Base-by-base conservation (phyloP, 2,113 vertebrate genomes). In the Arvicanthis niloticus region DNA sequence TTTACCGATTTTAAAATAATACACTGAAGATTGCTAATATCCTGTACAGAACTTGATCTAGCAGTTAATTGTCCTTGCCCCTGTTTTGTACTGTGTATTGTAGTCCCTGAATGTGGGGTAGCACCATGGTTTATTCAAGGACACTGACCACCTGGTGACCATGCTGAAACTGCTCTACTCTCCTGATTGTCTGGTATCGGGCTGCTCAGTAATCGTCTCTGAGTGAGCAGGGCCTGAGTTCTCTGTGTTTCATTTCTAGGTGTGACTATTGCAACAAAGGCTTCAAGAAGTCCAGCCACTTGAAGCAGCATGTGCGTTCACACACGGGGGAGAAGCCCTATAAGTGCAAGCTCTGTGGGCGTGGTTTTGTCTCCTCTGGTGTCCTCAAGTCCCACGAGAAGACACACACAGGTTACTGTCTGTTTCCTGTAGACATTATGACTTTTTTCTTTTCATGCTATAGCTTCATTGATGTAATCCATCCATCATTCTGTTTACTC, bases 261-360 rank as follows among this genome's bases (percentile, higher is more conserved):
- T 99, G 99, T 97, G 99, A 78, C 60, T 99, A 99, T 97, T 99
- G 99, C 98, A 99, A 98, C 97, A 99, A 99, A 94, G 99, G 99
- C 92, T 99, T 99, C 96, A 99, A 99, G 98, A 99, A 99, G 98
- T 99, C 99, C 34, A 99, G 99, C 96, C 99, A 99, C 96, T 98
- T 99, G 98, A 99, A 99, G 98, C 99, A 99, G 96, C 99, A 99
- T 0, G 99, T 99, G 24, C 99, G 99, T 60, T 99, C 99, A 0
- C 99, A 99, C 98, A 99, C 99, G 0, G 99, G 99, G 22, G 99
- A 99, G 98, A 99, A 99, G 97, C 99, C 99, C 29, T 99, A 99
- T 91, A 98, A 99, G 95, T 99, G 99, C 98, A 99, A 99, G 15
- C 98, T 99, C 86, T 99, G 99, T 90, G 99, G 99, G 24, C 98